phyloP scores from a whole-genome alignment of 2,888 invertebrate species.

The Netelia inedita region DNA sequence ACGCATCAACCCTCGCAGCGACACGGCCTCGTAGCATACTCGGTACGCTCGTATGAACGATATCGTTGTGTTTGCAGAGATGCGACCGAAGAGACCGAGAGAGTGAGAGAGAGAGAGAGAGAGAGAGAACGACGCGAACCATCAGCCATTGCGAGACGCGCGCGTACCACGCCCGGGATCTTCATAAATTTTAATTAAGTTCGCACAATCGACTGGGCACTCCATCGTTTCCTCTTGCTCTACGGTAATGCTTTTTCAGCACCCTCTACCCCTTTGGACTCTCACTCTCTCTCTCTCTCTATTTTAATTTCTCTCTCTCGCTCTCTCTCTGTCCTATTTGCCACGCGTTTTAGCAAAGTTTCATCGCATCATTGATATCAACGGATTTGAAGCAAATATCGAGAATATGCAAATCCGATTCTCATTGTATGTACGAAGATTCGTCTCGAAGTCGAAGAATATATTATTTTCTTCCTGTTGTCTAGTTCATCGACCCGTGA shows the following conservation, averaged over 20 bases:
- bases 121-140: slow-evolving; percentile 33
- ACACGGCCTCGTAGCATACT: slow-evolving; percentile 50
- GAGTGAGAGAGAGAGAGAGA: slow-evolving; percentile 13
- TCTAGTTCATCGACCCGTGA: not conserved
- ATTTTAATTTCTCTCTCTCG: too few species aligned
- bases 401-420: not conserved
- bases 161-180: slow-evolving; percentile 74
- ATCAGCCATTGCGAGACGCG: slow-evolving; percentile 64
- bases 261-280: too few species aligned
- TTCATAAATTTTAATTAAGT: slow-evolving; percentile 84
- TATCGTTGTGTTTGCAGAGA: slow-evolving; percentile 79
- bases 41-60: slow-evolving; percentile 78
- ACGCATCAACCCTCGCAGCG: slow-evolving; percentile 65
- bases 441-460: not conserved
- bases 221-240: slow-evolving; percentile 41
- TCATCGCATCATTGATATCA: slow-evolving; percentile 12
- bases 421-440: not conserved
- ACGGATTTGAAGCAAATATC: slow-evolving; percentile 28
- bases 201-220: slow-evolving; percentile 77
- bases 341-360: not conserved
- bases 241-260: not conserved
- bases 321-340: too few species aligned
- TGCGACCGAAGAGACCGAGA: slow-evolving; percentile 56
- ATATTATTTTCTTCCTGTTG: not conserved
- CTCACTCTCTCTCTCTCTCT: too few species aligned